A percentile compares a stretch with the other conserved stretches of the same genome.
These are phyloP conservation scores for Dicranocentrus wangi DNA, from an alignment of 2,888 invertebrate species.

Conservation along the genomic window DNA sequence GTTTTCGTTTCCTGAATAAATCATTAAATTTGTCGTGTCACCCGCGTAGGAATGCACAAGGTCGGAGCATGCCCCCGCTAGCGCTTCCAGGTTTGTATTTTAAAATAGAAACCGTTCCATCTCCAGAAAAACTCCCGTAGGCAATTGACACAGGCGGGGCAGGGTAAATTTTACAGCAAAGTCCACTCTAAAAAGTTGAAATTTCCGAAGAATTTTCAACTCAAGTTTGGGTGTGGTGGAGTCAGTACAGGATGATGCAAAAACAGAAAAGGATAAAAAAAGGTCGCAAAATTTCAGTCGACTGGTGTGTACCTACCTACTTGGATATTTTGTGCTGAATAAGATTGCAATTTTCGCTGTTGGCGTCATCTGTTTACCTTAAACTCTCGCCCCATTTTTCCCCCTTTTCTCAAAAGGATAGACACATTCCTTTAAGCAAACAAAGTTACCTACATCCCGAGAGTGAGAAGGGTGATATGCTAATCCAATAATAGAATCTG, in stretches of 20 bases:
- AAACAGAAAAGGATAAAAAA: not conserved
- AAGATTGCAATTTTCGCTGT: not conserved
- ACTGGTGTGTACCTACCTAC: not conserved
- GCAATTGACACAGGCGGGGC: no score
- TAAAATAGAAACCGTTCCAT: no score
- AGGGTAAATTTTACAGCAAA: not conserved
- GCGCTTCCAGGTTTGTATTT: no score
- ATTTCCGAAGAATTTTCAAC: not conserved
- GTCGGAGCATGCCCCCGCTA: no score
- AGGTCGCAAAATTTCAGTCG: not conserved
- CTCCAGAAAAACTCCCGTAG: no score
- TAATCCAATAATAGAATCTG: constrained; percentile 9
- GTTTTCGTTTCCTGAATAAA: no score
- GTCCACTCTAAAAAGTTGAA: not conserved
- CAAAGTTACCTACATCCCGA: not conserved
- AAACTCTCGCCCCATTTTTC: not conserved
- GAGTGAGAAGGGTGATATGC: not conserved
- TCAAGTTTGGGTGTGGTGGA: no score
- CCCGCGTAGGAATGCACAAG: no score
- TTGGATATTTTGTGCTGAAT: not conserved
- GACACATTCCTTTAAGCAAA: no score
- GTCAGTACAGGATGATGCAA: no score
- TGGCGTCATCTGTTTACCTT: constrained; percentile 13
- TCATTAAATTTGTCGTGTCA: no score
- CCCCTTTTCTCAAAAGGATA: not conserved